Conservation (phyloP, 2,888 invertebrate species). For the Thymelicus lineola region DNA sequence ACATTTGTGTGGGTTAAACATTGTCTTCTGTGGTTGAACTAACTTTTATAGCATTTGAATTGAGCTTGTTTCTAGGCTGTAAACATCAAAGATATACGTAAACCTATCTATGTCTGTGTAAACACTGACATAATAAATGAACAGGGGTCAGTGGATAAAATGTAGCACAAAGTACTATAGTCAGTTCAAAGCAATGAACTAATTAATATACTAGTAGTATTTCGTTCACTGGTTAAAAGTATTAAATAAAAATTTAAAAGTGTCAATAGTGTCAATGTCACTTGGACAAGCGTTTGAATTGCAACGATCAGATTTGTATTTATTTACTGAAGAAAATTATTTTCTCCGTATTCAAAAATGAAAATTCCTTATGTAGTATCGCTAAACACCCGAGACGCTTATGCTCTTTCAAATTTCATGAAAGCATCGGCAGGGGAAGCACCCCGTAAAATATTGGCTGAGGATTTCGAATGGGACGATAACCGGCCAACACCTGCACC, state of each 20-base stretch:
- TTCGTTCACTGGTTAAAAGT: background rate
- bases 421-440: constrained; percentile 57
- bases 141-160: too few species aligned
- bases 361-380: constrained; percentile 76
- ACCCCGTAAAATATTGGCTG: constrained; percentile 66
- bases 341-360: constrained; percentile 53
- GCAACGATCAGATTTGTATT: background rate
- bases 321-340: background rate
- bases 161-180: too few species aligned
- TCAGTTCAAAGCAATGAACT: too few species aligned
- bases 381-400: constrained; percentile 62
- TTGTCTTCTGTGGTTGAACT: too few species aligned
- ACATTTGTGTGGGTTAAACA: too few species aligned
- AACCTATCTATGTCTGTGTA: too few species aligned
- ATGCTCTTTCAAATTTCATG: constrained; percentile 62
- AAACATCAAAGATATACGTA: too few species aligned
- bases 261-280: constrained; percentile 22
- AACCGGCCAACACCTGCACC: constrained; percentile 67
- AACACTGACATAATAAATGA: too few species aligned
- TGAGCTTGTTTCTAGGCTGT: too few species aligned
- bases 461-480: constrained; percentile 78
- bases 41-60: too few species aligned
- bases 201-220: too few species aligned
- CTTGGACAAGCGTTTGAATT: background rate
- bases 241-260: background rate